A percentile compares a stretch with the other conserved stretches of the same genome.
Evolutionary conservation across 2,888 invertebrate species (phyloP).

Genomic region (Hypercompe scribonia): DNA sequence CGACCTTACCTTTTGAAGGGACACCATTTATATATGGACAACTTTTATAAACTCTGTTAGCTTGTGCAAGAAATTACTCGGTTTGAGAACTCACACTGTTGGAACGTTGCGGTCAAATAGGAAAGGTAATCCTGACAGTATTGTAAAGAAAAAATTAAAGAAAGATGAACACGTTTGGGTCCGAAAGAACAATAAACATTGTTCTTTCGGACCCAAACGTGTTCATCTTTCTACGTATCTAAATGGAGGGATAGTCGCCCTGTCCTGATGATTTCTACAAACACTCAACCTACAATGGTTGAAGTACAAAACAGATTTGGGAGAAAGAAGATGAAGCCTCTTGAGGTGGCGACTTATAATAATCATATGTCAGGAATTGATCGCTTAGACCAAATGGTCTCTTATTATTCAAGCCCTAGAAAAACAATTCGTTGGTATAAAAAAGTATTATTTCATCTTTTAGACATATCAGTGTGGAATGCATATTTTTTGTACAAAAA

Average conservation of each 20-base stretch:
- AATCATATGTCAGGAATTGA: slow-evolving; percentile 4
- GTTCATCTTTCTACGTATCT: slow-evolving; percentile 10
- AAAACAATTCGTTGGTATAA: no score
- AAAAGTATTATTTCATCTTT: no score
- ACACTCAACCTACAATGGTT: no score
- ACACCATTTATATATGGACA: no score
- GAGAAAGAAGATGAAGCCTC: neutral
- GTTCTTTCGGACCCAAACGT: no score
- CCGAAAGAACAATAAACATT: slow-evolving; percentile 16
- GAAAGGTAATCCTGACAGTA: slow-evolving; percentile 1
- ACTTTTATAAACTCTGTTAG: no score
- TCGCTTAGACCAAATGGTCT: neutral
- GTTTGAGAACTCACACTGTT: slow-evolving; percentile 11
- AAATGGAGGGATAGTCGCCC: slow-evolving; percentile 20
- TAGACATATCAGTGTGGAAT: no score
- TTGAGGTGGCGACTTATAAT: neutral
- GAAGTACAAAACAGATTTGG: neutral
- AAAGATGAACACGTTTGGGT: slow-evolving; percentile 20
- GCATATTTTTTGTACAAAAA: no score
- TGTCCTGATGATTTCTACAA: slow-evolving; percentile 14
- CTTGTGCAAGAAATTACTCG: slow-evolving; percentile 9
- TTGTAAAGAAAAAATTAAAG: slow-evolving; percentile 4
- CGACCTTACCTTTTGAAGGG: no score
- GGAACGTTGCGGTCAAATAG: slow-evolving; percentile 8
- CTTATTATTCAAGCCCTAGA: neutral